Conservation (phyloP, 1,140 invertebrate genomes). For the Epicauta chinensis region DNA sequence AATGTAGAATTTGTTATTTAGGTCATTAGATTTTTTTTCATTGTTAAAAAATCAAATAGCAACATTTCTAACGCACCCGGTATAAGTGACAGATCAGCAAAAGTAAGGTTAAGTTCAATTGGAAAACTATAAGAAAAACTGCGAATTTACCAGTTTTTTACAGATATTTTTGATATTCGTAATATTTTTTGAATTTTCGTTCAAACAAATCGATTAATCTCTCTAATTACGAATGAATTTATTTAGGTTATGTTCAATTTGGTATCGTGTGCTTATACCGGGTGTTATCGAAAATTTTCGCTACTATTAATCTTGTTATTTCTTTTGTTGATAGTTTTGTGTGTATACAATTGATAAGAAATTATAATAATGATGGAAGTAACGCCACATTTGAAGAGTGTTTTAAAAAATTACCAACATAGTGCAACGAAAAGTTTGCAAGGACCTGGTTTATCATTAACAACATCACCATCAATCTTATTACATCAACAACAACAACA, state of each 20-base stretch:
- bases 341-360: neutral
- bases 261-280: slow-evolving; percentile 2
- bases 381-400: slow-evolving; percentile 78
- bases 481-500: neutral
- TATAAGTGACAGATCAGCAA: too few species aligned
- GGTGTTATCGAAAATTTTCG: slow-evolving; percentile 4
- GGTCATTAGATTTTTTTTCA: too few species aligned
- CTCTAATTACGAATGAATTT: neutral
- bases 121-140: too few species aligned
- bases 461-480: slow-evolving; percentile 25
- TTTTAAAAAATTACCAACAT: slow-evolving; percentile 89
- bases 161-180: too few species aligned
- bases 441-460: slow-evolving; percentile 64
- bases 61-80: too few species aligned
- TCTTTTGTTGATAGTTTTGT: too few species aligned
- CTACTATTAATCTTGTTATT: slow-evolving; percentile 7
- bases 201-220: too few species aligned
- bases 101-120: too few species aligned
- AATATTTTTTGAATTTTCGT: too few species aligned
- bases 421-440: slow-evolving; percentile 85
- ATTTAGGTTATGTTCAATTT: neutral
- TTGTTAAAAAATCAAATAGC: too few species aligned
- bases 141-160: too few species aligned
- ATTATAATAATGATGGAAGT: slow-evolving; percentile 59
- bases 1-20: too few species aligned